These are phyloP conservation scores for Epistrophella euchroma DNA, from an alignment of 2,888 invertebrate species.

Conservation along the genomic window DNA sequence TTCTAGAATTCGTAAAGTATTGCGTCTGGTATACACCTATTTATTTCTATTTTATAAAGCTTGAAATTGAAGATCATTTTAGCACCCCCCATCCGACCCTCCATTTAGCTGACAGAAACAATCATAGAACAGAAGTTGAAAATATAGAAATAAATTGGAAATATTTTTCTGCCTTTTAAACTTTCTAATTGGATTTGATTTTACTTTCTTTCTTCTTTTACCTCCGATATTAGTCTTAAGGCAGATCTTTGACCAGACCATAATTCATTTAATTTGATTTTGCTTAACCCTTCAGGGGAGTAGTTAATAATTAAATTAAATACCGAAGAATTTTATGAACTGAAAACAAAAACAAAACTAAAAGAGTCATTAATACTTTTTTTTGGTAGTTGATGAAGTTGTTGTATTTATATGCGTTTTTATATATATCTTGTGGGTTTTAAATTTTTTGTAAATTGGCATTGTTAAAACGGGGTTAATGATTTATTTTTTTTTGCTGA, in stretches of 20 bases:
- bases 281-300: neutral
- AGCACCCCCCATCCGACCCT: neutral
- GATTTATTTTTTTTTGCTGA: neutral
- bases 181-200: slow-evolving; percentile 69
- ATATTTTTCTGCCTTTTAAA: slow-evolving; percentile 71
- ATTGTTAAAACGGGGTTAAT: neutral
- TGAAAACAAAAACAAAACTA: slow-evolving; percentile 23
- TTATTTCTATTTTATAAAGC: neutral
- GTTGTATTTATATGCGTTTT: neutral
- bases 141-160: slow-evolving; percentile 37
- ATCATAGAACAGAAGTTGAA: slow-evolving; percentile 41
- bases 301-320: slow-evolving; percentile 57
- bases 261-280: slow-evolving; percentile 21
- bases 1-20: neutral
- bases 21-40: neutral
- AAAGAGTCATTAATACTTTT: slow-evolving; percentile 36
- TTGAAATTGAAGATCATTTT: slow-evolving; percentile 11
- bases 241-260: slow-evolving; percentile 26
- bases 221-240: slow-evolving; percentile 2
- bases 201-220: neutral
- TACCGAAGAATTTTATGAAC: slow-evolving; percentile 55
- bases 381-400: neutral
- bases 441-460: neutral
- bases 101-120: neutral
- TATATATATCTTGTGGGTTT: neutral